phyloP scores from a whole-genome alignment of 2,797 vertebrate genomes.

The Pagetopsis macropterus region DNA sequence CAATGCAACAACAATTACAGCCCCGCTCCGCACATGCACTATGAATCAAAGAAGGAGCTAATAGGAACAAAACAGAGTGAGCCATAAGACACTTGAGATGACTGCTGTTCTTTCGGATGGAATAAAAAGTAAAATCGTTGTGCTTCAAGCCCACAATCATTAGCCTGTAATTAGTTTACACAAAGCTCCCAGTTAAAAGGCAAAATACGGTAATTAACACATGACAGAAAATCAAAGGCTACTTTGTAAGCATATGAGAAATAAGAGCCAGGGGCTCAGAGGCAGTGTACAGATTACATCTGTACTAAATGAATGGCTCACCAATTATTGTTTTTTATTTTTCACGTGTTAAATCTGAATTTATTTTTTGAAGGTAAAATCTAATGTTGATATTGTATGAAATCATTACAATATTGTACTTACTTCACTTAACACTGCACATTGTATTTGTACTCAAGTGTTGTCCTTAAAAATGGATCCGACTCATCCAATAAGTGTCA shows the following conservation, averaged over 20 bases:
- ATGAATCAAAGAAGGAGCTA: constrained; percentile 94
- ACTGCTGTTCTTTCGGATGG: constrained; percentile 87
- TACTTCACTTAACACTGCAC: not conserved
- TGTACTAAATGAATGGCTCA: constrained; percentile 91
- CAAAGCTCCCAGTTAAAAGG: constrained; percentile 98
- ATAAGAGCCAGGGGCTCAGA: constrained; percentile 91
- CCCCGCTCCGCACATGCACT: constrained; percentile 86
- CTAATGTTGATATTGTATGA: constrained; percentile 6
- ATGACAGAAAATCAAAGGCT: constrained; percentile 99
- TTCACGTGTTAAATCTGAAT: constrained; percentile 45
- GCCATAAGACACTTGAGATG: constrained; percentile 88
- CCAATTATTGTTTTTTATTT: constrained; percentile 70
- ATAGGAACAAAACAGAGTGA: constrained; percentile 92
- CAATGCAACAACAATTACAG: constrained; percentile 97
- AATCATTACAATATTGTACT: constrained; percentile 6
- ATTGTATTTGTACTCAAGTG: not conserved
- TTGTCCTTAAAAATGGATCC: constrained; percentile 16
- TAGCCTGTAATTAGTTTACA: constrained; percentile 99
- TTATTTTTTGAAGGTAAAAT: constrained; percentile 26
- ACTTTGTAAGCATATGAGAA: constrained; percentile 98
- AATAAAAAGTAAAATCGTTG: constrained; percentile 95
- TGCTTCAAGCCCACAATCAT: constrained; percentile 94
- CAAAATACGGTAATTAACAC: constrained; percentile 98
- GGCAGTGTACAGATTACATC: constrained; percentile 90
- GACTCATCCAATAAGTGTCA: constrained; percentile 19